Conservation (phyloP, 2,888 invertebrate species). For the Labia minor region DNA sequence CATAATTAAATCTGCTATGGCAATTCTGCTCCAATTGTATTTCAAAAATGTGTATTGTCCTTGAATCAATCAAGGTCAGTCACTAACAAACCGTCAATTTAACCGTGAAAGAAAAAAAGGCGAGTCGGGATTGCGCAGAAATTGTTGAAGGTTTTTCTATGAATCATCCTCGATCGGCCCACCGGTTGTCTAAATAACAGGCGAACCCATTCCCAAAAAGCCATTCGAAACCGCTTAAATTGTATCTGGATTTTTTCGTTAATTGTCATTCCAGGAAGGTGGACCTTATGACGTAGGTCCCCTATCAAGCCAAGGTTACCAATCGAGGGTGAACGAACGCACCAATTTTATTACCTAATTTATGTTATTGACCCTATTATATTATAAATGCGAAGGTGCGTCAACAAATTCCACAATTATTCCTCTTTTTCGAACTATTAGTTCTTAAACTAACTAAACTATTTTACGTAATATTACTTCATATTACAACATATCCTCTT, state of each 20-base stretch:
- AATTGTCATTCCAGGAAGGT: not conserved
- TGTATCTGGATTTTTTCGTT: not conserved
- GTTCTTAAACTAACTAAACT: constrained; percentile 3
- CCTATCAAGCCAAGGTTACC: not conserved
- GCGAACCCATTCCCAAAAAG: not conserved
- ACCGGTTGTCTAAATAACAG: not conserved
- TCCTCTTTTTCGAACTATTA: too few species aligned
- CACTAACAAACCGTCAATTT: not conserved
- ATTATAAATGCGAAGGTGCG: not conserved
- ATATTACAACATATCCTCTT: constrained; percentile 1
- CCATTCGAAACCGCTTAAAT: not conserved
- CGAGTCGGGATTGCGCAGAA: not conserved
- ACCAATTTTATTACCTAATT: not conserved
- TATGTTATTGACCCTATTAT: constrained; percentile 1
- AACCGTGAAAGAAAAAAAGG: not conserved
- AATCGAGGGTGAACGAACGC: constrained; percentile 1
- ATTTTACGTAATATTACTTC: constrained; percentile 13
- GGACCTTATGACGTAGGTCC: not conserved
- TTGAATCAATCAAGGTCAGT: not conserved
- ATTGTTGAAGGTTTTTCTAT: not conserved
- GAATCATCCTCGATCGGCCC: not conserved
- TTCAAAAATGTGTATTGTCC: not conserved
- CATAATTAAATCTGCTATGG: too few species aligned
- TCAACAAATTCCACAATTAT: constrained; percentile 1
- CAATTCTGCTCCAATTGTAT: constrained; percentile 7